Conservation (phyloP, 1,140 invertebrate genomes). For the Galleria mellonella region DNA sequence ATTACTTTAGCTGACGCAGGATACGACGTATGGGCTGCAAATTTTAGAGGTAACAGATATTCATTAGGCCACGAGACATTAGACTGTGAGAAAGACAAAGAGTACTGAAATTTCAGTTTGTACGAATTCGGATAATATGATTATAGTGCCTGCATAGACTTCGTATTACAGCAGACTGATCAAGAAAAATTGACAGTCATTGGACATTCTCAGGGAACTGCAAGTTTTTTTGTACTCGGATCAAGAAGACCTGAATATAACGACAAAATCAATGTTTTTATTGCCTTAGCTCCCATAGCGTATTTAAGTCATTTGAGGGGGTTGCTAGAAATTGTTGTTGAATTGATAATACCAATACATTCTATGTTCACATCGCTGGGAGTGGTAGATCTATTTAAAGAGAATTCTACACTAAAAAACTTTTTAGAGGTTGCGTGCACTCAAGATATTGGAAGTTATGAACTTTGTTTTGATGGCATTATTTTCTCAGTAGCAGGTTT, state of each 20-base stretch:
- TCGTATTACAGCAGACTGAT: slow-evolving; percentile 65
- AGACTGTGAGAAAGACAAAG: slow-evolving; percentile 46
- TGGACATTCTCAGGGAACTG: slow-evolving; percentile 70
- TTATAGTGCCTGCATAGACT: slow-evolving; percentile 77
- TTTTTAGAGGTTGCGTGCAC: slow-evolving; percentile 15
- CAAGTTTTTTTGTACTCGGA: slow-evolving; percentile 74
- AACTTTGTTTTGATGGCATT: slow-evolving; percentile 11
- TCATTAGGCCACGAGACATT: slow-evolving; percentile 72
- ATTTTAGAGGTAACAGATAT: slow-evolving; percentile 79
- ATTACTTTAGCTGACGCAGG: slow-evolving; percentile 43
- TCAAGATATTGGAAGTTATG: slow-evolving; percentile 10
- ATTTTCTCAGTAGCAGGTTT: slow-evolving; percentile 7
- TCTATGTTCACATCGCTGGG: slow-evolving; percentile 18
- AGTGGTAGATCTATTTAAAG: slow-evolving; percentile 8
- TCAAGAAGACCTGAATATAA: slow-evolving; percentile 75
- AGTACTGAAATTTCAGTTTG: slow-evolving; percentile 75
- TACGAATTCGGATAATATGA: slow-evolving; percentile 76
- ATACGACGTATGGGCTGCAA: slow-evolving; percentile 82
- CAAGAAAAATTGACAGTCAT: slow-evolving; percentile 56
- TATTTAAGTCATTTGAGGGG: not conserved
- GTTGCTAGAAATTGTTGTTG: not conserved
- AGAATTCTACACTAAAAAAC: slow-evolving; percentile 44
- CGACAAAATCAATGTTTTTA: slow-evolving; percentile 53
- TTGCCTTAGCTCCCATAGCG: slow-evolving; percentile 77
- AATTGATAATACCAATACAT: not conserved